Conservation (phyloP, 2,888 invertebrate genomes). For the Drosophila longiperda region DNA sequence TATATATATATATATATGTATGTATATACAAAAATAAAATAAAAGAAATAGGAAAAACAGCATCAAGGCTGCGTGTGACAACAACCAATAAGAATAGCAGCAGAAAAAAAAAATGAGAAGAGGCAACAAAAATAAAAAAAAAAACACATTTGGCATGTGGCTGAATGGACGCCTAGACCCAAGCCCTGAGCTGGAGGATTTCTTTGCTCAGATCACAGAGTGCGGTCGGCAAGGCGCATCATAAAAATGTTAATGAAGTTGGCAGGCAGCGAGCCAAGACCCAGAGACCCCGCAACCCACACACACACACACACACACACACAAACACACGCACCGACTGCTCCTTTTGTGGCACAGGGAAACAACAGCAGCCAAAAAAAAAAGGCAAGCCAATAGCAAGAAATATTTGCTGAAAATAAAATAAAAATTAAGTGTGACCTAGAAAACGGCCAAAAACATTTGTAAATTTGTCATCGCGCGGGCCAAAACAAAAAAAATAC, state of each 20-base stretch:
- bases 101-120: slow-evolving; percentile 32
- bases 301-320: slow-evolving; percentile 18
- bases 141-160: slow-evolving; percentile 62
- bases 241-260: slow-evolving; percentile 79
- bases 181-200: slow-evolving; percentile 23
- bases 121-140: slow-evolving; percentile 33
- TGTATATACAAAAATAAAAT: slow-evolving; percentile 10
- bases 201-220: slow-evolving; percentile 61
- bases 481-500: slow-evolving; percentile 28
- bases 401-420: slow-evolving; percentile 76
- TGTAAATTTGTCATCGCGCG: slow-evolving; percentile 60
- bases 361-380: slow-evolving; percentile 24
- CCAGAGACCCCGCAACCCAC: slow-evolving; percentile 24
- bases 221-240: slow-evolving; percentile 79
- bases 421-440: slow-evolving; percentile 77
- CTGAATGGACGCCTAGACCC: slow-evolving; percentile 46
- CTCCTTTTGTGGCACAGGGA: slow-evolving; percentile 42
- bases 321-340: slow-evolving; percentile 20
- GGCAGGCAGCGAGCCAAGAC: slow-evolving; percentile 61
- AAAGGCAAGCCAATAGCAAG: slow-evolving; percentile 58
- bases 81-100: slow-evolving; percentile 51
- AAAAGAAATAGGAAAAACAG: slow-evolving; percentile 33
- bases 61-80: slow-evolving; percentile 73
- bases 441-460: slow-evolving; percentile 60
- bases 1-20: background rate